Percentiles rank a stretch among this genome's conserved stretches.
Conservation (phyloP, 2,797 vertebrate species). For the Enteromius paludinosus region DNA sequence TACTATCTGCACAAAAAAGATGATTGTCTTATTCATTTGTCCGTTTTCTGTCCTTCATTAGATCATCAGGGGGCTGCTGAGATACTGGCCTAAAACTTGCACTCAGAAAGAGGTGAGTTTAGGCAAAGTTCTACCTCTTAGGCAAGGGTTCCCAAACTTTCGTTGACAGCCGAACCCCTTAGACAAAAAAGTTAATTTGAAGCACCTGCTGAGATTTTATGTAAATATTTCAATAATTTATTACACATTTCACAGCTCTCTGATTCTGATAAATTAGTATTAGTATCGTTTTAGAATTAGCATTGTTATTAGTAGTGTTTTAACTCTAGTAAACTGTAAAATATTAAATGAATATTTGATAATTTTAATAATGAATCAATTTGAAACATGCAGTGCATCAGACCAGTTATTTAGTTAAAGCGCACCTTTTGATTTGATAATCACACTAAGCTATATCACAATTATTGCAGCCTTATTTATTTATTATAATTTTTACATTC, state of each 20-base stretch:
- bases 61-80: conserved; percentile 92
- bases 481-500: background rate
- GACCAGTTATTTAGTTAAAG: background rate
- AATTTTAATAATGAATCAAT: background rate
- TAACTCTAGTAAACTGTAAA: background rate
- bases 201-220: background rate
- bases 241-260: background rate
- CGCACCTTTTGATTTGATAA: background rate
- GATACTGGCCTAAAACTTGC: conserved; percentile 95
- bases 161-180: background rate
- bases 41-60: conserved; percentile 66
- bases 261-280: background rate
- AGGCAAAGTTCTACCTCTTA: background rate
- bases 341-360: background rate
- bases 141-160: background rate
- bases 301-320: background rate
- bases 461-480: background rate
- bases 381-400: background rate
- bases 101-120: conserved; percentile 91
- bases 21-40: conserved; percentile 43
- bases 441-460: background rate
- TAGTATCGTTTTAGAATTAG: too few relatives aligned
- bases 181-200: background rate
- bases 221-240: background rate
- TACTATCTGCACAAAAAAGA: background rate